Base-by-base conservation (phyloP, 2,113 vertebrate species). In the Tapirus terrestris region DNA sequence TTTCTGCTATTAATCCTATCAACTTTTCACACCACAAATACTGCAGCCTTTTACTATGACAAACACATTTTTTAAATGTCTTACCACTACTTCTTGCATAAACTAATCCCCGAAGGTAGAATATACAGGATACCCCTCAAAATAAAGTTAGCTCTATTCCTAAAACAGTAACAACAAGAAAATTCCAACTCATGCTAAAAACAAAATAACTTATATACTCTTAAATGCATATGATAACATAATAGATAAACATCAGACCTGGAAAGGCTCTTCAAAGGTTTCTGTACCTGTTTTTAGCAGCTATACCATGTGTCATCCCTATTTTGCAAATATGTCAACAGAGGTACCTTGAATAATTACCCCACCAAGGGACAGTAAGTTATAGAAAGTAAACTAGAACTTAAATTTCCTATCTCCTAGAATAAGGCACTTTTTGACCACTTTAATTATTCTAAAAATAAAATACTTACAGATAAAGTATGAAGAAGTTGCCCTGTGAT, bases 401-500 rank as follows among this genome's bases (percentile, higher is more conserved):
- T 51, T 91, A 89, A 65, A 92, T 81, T 29, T 94, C 25, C 45
- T 89, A 0, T 87, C 36, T 96, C 51, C 29, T 91, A 63, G 20
- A 95, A 92, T 84, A 91, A 89, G 68, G 9, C 7, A 51, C 25
- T 84, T 73, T 83, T 36, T 23, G 2, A 76, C 27, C 16, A 95
- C 39, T 91, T 91, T 58, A 91, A 87, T 81, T 53, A 77, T 21
- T 80, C 36, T 80, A 67, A 93, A 96, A 91, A 45, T 48, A 93
- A 29, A 85, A 89, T 97, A 99, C 99, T 99, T 98, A 99, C 99
- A 51, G 99, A 99, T 96, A 99, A 99, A 75, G 99, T 98, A 68
- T 99, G 99, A 94, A 99, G 99, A 97, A 99, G 99, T 98, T 99
- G 99, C 67, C 99, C 99, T 13, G 99, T 99, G 77, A 98, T 95